Conservation (phyloP, 1,140 invertebrate species). For the Thalassaphorura encarpata region DNA sequence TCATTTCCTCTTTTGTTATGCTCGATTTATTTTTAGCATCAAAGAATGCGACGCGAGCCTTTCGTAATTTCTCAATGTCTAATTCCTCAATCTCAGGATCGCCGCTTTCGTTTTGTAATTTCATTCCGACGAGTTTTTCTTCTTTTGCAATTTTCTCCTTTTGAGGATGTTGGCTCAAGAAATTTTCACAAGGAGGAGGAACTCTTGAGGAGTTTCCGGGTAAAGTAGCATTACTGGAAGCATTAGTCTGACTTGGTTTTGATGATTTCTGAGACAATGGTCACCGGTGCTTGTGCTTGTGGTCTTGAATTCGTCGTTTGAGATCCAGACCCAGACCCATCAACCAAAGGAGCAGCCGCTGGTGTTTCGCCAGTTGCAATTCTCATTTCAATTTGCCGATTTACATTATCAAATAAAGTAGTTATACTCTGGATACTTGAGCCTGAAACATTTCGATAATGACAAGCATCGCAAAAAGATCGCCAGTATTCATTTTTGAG, state of each 20-base stretch:
- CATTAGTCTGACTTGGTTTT: constrained; percentile 1
- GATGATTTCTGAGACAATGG: neutral
- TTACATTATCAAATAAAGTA: too few species aligned
- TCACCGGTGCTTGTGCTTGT: too few species aligned
- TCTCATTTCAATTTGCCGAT: too few species aligned
- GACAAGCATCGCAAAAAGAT: constrained; percentile 47
- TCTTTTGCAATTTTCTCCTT: constrained; percentile 24
- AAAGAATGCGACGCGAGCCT: constrained; percentile 29
- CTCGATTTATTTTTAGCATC: neutral
- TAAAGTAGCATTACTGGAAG: neutral
- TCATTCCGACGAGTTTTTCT: constrained; percentile 23
- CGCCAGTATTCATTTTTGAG: constrained; percentile 47
- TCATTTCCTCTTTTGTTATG: neutral
- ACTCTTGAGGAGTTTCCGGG: neutral
- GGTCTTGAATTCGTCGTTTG: too few species aligned
- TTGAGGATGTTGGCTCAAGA: constrained; percentile 26
- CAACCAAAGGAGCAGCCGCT: too few species aligned
- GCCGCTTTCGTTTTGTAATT: constrained; percentile 7
- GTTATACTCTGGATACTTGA: too few species aligned
- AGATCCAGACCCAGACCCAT: too few species aligned
- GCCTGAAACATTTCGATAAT: constrained; percentile 20
- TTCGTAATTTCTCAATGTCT: constrained; percentile 21
- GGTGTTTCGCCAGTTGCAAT: too few species aligned
- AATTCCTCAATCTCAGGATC: constrained; percentile 19
- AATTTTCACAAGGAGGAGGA: constrained; percentile 27